Evolutionary conservation across 2,113 vertebrate genomes (phyloP), one percentile per base, ranked within the genome.

Genomic region (Aptenodytes forsteri): DNA sequence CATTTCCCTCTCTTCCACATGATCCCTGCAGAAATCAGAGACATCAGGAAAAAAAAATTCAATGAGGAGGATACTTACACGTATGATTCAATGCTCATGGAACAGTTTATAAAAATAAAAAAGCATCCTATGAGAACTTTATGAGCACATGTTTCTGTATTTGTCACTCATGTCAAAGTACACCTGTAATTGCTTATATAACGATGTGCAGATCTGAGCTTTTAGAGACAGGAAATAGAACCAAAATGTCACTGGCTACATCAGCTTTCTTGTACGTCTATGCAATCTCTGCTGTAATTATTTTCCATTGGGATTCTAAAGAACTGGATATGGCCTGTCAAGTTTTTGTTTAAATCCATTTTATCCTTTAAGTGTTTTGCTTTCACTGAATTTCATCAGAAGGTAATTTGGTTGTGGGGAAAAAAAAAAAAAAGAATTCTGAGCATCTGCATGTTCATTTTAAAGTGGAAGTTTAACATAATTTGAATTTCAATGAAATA

Each of bases 401-500:
- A 95, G 75, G 58, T 94, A 94, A 86, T 91, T 86, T 91, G 23
- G 58, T 87, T 88, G 87, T 4, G 15, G 61, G 44, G 25, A n/a
- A 20, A 40, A 27, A n/a, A 49, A 27, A 62, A 62, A 32, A n/a
- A 19, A n/a, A 29, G 19, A 62, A 73, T 58, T 91, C 75, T 54
- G 58, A 92, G 78, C 64, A 90, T 93, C 69, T 89, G 93, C 79
- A 81, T 83, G 59, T 70, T 92, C 91, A 77, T 91, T 95, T 91
- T 91, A 85, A 89, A 93, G 56, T 73, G 75, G 78, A 95, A 91
- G 62, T 88, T 83, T 64, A 94, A 85, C 84, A 73, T 80, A 56
- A 97, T 94, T 93, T 94, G 71, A 92, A 97, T 96, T 88, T 97
- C 92, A 94, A 92, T 96, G 78, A 93, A 94, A 91, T 82, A 82